Conservation (phyloP, 2,113 vertebrate genomes). For the Phalacrocorax pelagicus region DNA sequence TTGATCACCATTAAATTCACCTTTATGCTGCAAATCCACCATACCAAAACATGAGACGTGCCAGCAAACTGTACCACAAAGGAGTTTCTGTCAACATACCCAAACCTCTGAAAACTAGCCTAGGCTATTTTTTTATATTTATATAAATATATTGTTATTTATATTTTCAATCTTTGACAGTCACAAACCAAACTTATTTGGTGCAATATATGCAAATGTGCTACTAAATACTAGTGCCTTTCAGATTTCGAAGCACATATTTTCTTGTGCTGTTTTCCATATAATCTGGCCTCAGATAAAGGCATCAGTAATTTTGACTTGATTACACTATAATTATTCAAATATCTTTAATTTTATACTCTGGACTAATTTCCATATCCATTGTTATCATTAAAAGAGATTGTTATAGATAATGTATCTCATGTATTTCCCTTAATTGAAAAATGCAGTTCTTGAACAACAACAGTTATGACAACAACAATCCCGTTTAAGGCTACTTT, state of each 20-base stretch:
- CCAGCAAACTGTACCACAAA: neutral
- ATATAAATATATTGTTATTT: neutral
- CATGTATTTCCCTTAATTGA: constrained; percentile 68
- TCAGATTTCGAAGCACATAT: constrained; percentile 69
- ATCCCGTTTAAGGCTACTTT: constrained; percentile 18
- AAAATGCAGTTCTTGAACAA: constrained; percentile 67
- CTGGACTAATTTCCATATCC: constrained; percentile 72
- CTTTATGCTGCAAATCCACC: neutral
- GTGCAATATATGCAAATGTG: constrained; percentile 14
- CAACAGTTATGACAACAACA: constrained; percentile 48
- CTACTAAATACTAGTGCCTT: constrained; percentile 47
- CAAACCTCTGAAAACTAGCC: neutral
- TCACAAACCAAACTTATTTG: neutral
- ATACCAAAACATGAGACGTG: neutral
- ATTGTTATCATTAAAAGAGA: constrained; percentile 68
- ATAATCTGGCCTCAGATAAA: constrained; percentile 72
- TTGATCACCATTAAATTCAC: neutral
- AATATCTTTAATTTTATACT: constrained; percentile 75
- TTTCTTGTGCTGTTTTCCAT: constrained; percentile 64
- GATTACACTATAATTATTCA: constrained; percentile 81
- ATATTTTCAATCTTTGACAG: neutral
- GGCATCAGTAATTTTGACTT: constrained; percentile 76
- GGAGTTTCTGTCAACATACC: neutral
- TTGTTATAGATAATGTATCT: constrained; percentile 68
- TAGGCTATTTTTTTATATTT: neutral